Base-by-base conservation (phyloP, 1,140 invertebrate species). In the Drosophila ohnishii region DNA sequence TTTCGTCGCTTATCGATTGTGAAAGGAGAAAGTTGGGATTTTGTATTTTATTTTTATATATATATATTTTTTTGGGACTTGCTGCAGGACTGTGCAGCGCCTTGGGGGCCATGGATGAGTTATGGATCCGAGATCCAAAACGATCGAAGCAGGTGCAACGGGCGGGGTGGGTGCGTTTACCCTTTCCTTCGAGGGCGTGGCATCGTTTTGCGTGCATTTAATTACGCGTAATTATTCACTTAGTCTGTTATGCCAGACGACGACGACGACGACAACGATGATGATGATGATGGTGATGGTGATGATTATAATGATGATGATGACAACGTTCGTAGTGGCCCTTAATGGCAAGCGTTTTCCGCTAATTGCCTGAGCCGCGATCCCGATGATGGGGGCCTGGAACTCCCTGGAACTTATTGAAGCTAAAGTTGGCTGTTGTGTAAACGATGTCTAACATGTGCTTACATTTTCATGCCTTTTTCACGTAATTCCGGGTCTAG, bases 151-250 rank as follows among this genome's bases (percentile, higher is more conserved):
- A 74, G 70, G 70, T 60, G 59, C 32, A 30, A 1, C 8, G 10
- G 28, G 8, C 7, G 32, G 6, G 11, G 32, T 19, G 6, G 25
- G 30, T 42, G 32, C 40, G n/a, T 65, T 66, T 11, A 28, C 19
- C 14, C 30, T 45, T 28, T n/a, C 47, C 25, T 28, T 22, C n/a
- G 3, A 14, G 42, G 69, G 70, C 78, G 64, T 85, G 78, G 22
- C 62, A 25, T 50, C 39, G 67, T 50, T 79, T 79, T 13, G 84
- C 79, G 79, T 86, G 83, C 83, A 83, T 73, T 87, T 86, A 87
- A 86, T 78, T 69, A 71, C 64, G 81, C 81, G 81, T 84, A 85
- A 84, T 84, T 84, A 84, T 86, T 86, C 83, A 86, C 83, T 86
- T 86, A 87, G 79, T 45, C 44, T 55, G 75, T 56, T 75, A 75